Conservation (phyloP, 2,113 vertebrate genomes). For the Salminus brasiliensis region DNA sequence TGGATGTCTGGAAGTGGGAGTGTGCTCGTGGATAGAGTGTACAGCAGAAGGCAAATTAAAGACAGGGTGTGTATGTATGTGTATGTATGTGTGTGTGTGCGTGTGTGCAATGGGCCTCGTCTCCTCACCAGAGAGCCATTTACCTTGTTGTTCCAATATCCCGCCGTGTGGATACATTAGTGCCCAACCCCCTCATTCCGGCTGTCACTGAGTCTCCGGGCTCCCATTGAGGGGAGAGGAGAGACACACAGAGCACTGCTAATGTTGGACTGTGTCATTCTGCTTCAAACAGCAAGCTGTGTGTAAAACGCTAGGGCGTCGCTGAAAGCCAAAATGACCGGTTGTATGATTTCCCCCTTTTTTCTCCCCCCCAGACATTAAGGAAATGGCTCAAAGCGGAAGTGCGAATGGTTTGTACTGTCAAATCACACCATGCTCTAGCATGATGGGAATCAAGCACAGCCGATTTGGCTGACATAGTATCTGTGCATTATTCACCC, state of each 20-base stretch:
- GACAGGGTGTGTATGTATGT: too few relatives aligned
- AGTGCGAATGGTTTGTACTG: constrained; percentile 35
- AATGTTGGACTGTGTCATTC: constrained; percentile 36
- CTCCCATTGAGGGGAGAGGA: constrained; percentile 37
- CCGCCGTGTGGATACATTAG: constrained; percentile 48
- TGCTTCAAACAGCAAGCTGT: constrained; percentile 21
- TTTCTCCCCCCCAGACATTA: constrained; percentile 11
- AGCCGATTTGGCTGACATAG: constrained; percentile 32
- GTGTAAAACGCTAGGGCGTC: constrained; percentile 22
- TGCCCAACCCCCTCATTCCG: constrained; percentile 14
- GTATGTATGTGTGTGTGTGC: too few relatives aligned
- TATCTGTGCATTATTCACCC: constrained; percentile 40
- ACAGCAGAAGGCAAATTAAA: constrained; percentile 36
- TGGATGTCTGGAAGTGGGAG: neutral
- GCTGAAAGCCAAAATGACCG: constrained; percentile 38
- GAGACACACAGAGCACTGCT: constrained; percentile 20
- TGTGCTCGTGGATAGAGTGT: constrained; percentile 15
- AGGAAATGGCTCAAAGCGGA: constrained; percentile 20
- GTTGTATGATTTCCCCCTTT: constrained; percentile 24
- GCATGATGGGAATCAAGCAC: constrained; percentile 37
- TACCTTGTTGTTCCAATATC: constrained; percentile 51
- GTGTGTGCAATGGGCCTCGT: constrained; percentile 31
- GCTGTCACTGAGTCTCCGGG: constrained; percentile 39
- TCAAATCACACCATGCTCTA: constrained; percentile 20
- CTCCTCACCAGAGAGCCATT: constrained; percentile 45